phyloP scores from a whole-genome alignment of 2,797 vertebrate species.

The Malurus splendens region DNA sequence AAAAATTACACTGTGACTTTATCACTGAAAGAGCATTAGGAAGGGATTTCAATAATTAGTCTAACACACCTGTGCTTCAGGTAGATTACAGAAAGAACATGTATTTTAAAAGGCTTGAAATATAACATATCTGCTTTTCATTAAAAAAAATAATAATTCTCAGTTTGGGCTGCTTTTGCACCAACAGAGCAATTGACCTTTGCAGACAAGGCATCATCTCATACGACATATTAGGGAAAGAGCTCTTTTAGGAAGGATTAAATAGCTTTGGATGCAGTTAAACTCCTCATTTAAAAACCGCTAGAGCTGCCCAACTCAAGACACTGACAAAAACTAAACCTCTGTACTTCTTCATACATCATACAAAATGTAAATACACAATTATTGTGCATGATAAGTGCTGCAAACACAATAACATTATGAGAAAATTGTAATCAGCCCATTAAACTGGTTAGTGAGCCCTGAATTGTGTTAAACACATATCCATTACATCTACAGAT shows the following conservation, averaged over 20 bases:
- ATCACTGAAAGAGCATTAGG: background rate
- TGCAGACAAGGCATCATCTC: background rate
- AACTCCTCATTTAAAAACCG: background rate
- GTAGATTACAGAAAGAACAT: background rate
- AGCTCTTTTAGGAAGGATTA: background rate
- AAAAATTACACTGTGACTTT: background rate
- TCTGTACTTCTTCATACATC: background rate
- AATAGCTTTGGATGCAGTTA: background rate
- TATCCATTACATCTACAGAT: background rate
- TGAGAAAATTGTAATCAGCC: conserved; percentile 20
- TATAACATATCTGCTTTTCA: background rate
- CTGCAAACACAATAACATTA: background rate
- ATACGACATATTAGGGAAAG: background rate
- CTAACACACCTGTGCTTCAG: background rate
- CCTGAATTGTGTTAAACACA: conserved; percentile 48
- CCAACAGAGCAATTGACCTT: background rate
- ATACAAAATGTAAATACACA: background rate
- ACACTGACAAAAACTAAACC: background rate
- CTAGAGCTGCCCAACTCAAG: background rate
- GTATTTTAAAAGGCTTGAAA: background rate
- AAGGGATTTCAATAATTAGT: background rate
- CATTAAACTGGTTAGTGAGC: conserved; percentile 56
- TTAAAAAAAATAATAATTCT: background rate
- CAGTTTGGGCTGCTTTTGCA: background rate
- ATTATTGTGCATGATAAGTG: background rate